Conservation (phyloP, 53 echinoderm and acorn worm species). For the Apostichopus leukothele region DNA sequence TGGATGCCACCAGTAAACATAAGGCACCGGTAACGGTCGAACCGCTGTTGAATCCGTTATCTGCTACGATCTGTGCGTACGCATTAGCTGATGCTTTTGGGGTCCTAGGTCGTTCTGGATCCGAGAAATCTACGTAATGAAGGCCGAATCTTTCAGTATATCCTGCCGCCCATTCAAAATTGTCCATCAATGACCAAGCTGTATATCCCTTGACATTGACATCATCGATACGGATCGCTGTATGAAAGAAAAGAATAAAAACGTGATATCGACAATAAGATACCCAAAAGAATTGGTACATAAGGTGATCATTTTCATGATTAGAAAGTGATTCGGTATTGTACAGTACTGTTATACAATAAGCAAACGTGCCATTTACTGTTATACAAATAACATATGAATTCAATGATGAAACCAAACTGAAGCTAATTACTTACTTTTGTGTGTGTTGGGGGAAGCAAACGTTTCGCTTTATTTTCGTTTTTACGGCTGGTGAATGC, state of each 20-base stretch:
- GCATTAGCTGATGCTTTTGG: conserved; percentile 54
- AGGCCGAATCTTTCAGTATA: conserved; percentile 74
- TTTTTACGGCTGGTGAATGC: too few species aligned
- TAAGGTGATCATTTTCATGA: too few species aligned
- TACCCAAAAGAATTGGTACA: too few species aligned
- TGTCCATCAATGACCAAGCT: conserved; percentile 76
- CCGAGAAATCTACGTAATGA: conserved; percentile 68
- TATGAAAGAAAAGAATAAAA: background rate
- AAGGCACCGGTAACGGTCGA: background rate
- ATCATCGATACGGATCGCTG: conserved; percentile 63
- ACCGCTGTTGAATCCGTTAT: conserved; percentile 60
- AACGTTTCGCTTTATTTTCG: too few species aligned
- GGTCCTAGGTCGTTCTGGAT: conserved; percentile 49
- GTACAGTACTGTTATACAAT: too few species aligned
- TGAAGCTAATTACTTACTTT: too few species aligned
- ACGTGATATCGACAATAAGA: background rate
- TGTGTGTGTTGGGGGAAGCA: too few species aligned
- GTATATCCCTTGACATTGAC: conserved; percentile 69
- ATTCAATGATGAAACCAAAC: too few species aligned
- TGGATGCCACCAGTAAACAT: background rate
- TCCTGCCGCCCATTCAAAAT: conserved; percentile 74
- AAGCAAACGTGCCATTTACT: too few species aligned
- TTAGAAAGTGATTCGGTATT: too few species aligned
- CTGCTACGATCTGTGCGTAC: conserved; percentile 58
- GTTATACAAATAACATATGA: too few species aligned